Evolutionary conservation across 2,888 invertebrate species (phyloP).

Genomic region (Plagodis dolabraria): DNA sequence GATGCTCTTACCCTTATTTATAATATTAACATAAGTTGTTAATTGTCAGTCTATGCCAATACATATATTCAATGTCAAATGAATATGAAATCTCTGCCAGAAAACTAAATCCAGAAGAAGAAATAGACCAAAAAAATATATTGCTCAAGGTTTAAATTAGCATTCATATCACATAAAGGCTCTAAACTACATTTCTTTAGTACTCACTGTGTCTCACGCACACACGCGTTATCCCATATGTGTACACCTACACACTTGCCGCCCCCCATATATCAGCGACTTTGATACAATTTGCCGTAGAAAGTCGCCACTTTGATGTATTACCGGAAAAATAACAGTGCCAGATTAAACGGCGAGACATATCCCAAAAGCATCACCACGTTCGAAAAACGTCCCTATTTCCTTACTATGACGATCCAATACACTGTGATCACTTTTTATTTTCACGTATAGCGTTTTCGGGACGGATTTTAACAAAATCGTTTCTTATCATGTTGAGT

Average conservation of each 20-base stretch:
- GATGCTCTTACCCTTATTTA: too few species aligned
- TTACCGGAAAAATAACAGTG: slow-evolving; percentile 74
- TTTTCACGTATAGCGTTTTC: slow-evolving; percentile 21
- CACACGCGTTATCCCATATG: slow-evolving; percentile 5
- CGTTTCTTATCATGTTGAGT: slow-evolving; percentile 20
- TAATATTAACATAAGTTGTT: too few species aligned
- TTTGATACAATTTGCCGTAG: slow-evolving; percentile 76
- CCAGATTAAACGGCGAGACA: slow-evolving; percentile 64
- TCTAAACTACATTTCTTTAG: slow-evolving; percentile 18
- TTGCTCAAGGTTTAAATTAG: slow-evolving; percentile 5
- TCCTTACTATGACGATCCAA: slow-evolving; percentile 27
- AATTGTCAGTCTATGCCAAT: too few species aligned
- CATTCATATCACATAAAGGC: slow-evolving; percentile 6
- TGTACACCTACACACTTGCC: slow-evolving; percentile 20
- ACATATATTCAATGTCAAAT: too few species aligned
- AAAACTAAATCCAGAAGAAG: too few species aligned
- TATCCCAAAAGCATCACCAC: slow-evolving; percentile 35
- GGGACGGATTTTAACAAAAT: slow-evolving; percentile 10
- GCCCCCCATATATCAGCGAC: slow-evolving; percentile 63
- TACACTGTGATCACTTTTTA: slow-evolving; percentile 31
- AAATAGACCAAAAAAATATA: background rate
- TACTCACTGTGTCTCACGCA: slow-evolving; percentile 6
- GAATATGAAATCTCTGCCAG: too few species aligned
- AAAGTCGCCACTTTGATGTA: slow-evolving; percentile 73
- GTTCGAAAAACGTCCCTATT: slow-evolving; percentile 34